phyloP scores from a whole-genome alignment of 2,797 vertebrate genomes.

The Poeciliopsis gracilis region DNA sequence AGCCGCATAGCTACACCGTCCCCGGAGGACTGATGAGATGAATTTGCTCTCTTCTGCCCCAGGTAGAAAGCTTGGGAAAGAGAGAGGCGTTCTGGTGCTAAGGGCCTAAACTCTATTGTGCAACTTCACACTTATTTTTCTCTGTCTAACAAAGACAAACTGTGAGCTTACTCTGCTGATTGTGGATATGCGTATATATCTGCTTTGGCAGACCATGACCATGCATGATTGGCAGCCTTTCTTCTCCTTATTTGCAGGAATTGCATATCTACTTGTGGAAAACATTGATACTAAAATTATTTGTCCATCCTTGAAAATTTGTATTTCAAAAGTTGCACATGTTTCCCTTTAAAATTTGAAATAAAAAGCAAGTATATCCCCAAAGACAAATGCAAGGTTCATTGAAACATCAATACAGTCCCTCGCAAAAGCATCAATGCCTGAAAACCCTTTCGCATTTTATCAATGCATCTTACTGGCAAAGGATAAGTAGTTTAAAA shows the following conservation, averaged over 20 bases:
- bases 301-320: conserved; percentile 4
- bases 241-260: conserved; percentile 71
- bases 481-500: not conserved
- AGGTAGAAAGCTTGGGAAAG: conserved; percentile 84
- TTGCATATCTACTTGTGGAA: conserved; percentile 7
- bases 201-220: conserved; percentile 76
- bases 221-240: conserved; percentile 85
- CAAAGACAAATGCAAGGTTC: not conserved
- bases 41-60: conserved; percentile 98
- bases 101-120: conserved; percentile 85
- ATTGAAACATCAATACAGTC: not conserved
- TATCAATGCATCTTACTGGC: not conserved
- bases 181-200: conserved; percentile 70
- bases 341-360: not conserved
- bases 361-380: not conserved
- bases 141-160: conserved; percentile 88
- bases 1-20: conserved; percentile 98
- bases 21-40: conserved; percentile 97
- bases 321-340: not conserved
- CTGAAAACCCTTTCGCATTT: not conserved
- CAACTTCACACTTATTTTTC: conserved; percentile 91
- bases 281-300: conserved; percentile 75
- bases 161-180: conserved; percentile 91
- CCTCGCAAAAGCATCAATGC: not conserved
- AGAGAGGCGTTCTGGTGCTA: conserved; percentile 43